Base-by-base conservation (phyloP, 1,140 invertebrate species). In the Megalopta genalis region DNA sequence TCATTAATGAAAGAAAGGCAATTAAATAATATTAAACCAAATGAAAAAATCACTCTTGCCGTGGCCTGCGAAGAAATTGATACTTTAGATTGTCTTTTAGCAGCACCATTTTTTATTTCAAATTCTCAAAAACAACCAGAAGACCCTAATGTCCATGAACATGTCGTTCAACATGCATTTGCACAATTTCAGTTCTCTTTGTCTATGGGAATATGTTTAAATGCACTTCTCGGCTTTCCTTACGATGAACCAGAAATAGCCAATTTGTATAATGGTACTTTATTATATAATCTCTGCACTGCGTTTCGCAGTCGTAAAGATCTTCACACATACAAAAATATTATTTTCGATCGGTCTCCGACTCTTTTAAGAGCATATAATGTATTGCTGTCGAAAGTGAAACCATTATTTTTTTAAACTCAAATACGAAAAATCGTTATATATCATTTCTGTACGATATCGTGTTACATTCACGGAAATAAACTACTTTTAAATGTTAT, bases 121-220 rank as follows among this genome's bases (percentile, higher is more conserved):
- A 94, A 95, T 90, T 96, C 96, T 89, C 92, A 95, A 87, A 92
- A 95, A 95, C 88, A 89, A 94, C 64, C 46, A 96, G 5, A 5
- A n/a, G n/a, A n/a, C n/a, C n/a, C n/a, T n/a, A n/a, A n/a, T n/a
- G n/a, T n/a, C n/a, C n/a, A n/a, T n/a, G n/a, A n/a, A n/a, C n/a
- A n/a, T n/a, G n/a, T n/a, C 39, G 93, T 94, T 67, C 92, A 97
- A 62, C 96, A 97, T 86, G 90, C 89, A 21, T 96, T 96, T 90
- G 94, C 95, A 1, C 94, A 96, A 89, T 95, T 96, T 91, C 96
- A 97, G 90, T 94, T 93, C 90, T 95, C 95, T 84, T 89, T 96
- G 27, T 93, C 92, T 54, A 93, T 95, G 66, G 87, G 94, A 0
- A 94, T 94, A 80, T 91, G 94, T 76, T 91, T 97, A 21, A 97